Evolutionary conservation across 2,888 invertebrate genomes (phyloP), one percentile per base, ranked within the genome.

Genomic region (Pseudococcus longispinus): DNA sequence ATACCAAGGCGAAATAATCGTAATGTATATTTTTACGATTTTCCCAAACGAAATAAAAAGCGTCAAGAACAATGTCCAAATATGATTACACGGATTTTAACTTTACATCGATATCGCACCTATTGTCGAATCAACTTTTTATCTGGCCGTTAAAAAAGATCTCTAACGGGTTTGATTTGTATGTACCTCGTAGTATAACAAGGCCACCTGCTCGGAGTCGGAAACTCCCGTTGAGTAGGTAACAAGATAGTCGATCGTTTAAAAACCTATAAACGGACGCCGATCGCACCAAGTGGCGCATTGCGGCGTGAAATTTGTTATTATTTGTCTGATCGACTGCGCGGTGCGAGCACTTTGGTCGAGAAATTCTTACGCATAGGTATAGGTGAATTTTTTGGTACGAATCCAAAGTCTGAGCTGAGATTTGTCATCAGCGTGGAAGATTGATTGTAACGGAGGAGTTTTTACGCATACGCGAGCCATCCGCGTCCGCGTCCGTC

Each of bases 151-250:
- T 80, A 20, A 80, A 80, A 80, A 80, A 80, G 42, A 42, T 80
- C 42, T 42, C 23, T 5, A 80, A 80, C 77, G 77, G 20, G 77
- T 80, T 80, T 37, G 42, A 42, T 80, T 80, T 42, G 70, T 70
- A 13, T n/a, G n/a, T n/a, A n/a, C n/a, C n/a, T n/a, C n/a, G n/a
- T n/a, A 37, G 5, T 37, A 4, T 11, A 42, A 80, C 37, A 37
- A 80, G 77, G 77, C 77, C 77, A 80, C 77, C 77, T 80, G 77
- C 77, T 20, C 60, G 4, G 15, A 44, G 6, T 13, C 15, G 37
- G 70, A 80, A 80, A 80, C 77, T 80, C 77, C 77, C 77, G 77
- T 80, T 42, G 77, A 80, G 77, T 20, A 9, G 8, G 60, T 23
- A 60, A 60, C 23, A 15, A 32, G 32, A 32, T 29, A 29, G 70